phyloP scores from a whole-genome alignment of 2,888 invertebrate genomes.

The Alentia gelatinosa region DNA sequence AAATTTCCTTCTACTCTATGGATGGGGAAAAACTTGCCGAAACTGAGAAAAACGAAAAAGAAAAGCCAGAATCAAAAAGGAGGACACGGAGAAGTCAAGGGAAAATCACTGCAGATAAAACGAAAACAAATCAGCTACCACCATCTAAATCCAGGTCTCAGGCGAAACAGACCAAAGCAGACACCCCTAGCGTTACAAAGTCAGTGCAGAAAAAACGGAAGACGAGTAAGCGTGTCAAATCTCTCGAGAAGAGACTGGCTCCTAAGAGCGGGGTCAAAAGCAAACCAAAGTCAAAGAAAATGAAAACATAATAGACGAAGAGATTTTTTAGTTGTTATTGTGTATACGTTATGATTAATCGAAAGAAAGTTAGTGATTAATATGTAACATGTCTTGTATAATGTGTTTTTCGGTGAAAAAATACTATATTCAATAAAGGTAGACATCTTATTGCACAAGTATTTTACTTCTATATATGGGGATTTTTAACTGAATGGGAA shows the following conservation, averaged over 20 bases:
- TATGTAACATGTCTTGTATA: too few relatives aligned
- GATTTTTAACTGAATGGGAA: too few relatives aligned
- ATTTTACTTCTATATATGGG: too few relatives aligned
- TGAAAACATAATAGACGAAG: background rate
- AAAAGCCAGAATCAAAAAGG: background rate
- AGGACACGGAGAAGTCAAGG: background rate
- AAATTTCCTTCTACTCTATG: background rate
- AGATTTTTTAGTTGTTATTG: too few relatives aligned
- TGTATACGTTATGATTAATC: too few relatives aligned
- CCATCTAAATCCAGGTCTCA: background rate
- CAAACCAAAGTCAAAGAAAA: constrained; percentile 18
- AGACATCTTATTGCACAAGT: too few relatives aligned
- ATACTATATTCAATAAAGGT: too few relatives aligned
- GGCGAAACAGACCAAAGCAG: background rate
- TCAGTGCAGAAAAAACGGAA: background rate
- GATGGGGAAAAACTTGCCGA: background rate
- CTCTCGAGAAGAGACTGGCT: background rate
- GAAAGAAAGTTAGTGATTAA: too few relatives aligned
- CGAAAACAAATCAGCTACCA: background rate
- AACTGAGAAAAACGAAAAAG: too few relatives aligned
- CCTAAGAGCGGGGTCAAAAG: background rate
- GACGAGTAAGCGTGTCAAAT: background rate
- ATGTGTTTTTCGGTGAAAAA: too few relatives aligned
- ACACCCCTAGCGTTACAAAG: background rate
- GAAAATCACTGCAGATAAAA: background rate